Conservation (phyloP, 37 sponge, comb jelly and placozoan species). For the Amphimedon queenslandica region DNA sequence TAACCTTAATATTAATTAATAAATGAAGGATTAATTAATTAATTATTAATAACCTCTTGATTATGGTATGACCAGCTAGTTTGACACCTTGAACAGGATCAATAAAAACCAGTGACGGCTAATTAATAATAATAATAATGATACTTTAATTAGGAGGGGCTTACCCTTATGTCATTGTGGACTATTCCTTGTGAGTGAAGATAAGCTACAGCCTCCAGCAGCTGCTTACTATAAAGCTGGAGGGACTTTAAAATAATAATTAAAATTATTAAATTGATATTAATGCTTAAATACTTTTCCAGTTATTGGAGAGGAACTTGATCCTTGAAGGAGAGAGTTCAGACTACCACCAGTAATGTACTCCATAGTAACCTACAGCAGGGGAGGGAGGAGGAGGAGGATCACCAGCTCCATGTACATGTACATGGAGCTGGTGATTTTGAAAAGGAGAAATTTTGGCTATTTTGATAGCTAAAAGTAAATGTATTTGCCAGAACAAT, state of each 20-base stretch:
- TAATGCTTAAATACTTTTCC: slow-evolving; percentile 14
- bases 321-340: slow-evolving; percentile 20
- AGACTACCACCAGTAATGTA: slow-evolving; percentile 61
- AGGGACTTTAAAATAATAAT: slow-evolving; percentile 32
- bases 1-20: slow-evolving; percentile 24
- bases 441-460: too few species aligned
- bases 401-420: too few species aligned
- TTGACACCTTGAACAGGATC: slow-evolving; percentile 51
- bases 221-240: slow-evolving; percentile 42
- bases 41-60: slow-evolving; percentile 43
- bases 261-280: neutral
- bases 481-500: too few species aligned
- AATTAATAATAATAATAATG: neutral
- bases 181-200: slow-evolving; percentile 79
- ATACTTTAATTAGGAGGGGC: neutral
- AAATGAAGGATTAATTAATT: neutral
- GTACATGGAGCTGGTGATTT: too few species aligned
- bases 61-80: slow-evolving; percentile 48
- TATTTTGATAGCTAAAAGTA: too few species aligned
- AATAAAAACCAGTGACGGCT: slow-evolving; percentile 53
- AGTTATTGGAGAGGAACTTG: slow-evolving; percentile 22
- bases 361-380: slow-evolving; percentile 47
- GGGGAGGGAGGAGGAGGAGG: too few species aligned
- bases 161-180: slow-evolving; percentile 73
- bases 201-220: slow-evolving; percentile 60